phyloP scores from a whole-genome alignment of 2,113 vertebrate species.

The Phalacrocorax pelagicus region DNA sequence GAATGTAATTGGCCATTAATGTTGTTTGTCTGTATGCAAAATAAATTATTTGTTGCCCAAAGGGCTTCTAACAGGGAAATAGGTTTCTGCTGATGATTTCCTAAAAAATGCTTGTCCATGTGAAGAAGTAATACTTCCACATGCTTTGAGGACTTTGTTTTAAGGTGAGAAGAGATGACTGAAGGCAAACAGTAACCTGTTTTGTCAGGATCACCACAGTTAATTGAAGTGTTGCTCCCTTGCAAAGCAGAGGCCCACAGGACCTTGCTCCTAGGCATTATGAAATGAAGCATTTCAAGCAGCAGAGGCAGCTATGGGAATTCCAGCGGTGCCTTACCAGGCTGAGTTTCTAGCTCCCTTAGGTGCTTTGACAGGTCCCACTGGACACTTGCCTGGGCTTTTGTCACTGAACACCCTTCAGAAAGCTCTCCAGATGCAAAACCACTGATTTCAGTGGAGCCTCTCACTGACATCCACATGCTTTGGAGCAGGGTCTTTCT shows the following conservation, averaged over 20 bases:
- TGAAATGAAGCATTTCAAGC: not conserved
- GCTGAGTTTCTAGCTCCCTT: conserved; percentile 45
- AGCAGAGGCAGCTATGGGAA: conserved; percentile 31
- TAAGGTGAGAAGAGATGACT: not conserved
- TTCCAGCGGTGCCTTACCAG: conserved; percentile 59
- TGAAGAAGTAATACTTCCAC: not conserved
- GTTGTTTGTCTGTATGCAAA: conserved; percentile 57
- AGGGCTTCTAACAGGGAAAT: conserved; percentile 39
- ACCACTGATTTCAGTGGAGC: not conserved
- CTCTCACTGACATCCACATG: not conserved
- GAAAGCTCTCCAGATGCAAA: not conserved
- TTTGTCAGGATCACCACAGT: not conserved
- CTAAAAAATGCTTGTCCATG: not conserved
- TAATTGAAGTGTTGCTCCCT: not conserved
- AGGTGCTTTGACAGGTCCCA: conserved; percentile 25
- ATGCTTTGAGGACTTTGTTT: not conserved
- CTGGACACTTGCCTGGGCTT: conserved; percentile 15
- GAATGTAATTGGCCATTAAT: conserved; percentile 45
- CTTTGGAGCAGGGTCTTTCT: not conserved
- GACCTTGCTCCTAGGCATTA: not conserved
- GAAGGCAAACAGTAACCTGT: not conserved
- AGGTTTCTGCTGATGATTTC: conserved; percentile 45
- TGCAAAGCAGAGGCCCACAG: not conserved
- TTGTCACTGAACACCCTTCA: not conserved
- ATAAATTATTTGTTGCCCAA: conserved; percentile 57